These are phyloP conservation scores for Mobula birostris DNA, from an alignment of 2,113 vertebrate genomes.

Conservation along the genomic window DNA sequence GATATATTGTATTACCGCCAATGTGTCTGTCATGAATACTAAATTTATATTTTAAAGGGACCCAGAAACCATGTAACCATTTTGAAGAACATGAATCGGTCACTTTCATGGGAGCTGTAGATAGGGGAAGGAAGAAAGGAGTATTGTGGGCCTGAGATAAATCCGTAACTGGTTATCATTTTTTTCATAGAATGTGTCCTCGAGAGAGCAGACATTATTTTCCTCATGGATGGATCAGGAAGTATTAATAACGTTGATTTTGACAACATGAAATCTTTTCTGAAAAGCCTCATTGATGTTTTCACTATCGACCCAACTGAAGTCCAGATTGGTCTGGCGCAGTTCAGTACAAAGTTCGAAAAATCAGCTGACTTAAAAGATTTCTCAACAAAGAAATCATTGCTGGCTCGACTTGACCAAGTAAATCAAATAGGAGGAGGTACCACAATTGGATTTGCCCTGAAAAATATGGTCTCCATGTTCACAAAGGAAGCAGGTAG, in stretches of 20 bases:
- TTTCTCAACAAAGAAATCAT: conserved; percentile 21
- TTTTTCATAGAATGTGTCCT: conserved; percentile 55
- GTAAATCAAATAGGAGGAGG: conserved; percentile 44
- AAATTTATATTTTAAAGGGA: background rate
- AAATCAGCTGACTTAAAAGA: conserved; percentile 59
- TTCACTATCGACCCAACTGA: conserved; percentile 52
- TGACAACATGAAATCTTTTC: conserved; percentile 56
- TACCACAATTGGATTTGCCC: conserved; percentile 51
- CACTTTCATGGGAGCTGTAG: background rate
- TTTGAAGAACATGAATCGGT: background rate
- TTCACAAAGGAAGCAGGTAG: conserved; percentile 54
- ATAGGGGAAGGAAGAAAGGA: background rate
- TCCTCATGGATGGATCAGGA: conserved; percentile 62
- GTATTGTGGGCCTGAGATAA: background rate
- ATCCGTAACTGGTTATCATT: background rate
- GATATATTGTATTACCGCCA: background rate
- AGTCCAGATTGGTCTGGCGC: conserved; percentile 57
- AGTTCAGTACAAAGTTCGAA: conserved; percentile 54
- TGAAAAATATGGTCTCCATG: conserved; percentile 46
- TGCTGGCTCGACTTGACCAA: conserved; percentile 47
- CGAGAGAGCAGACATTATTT: conserved; percentile 58
- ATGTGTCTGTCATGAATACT: background rate
- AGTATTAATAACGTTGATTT: conserved; percentile 51
- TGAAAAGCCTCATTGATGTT: conserved; percentile 47
- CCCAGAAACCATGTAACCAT: background rate